Evolutionary conservation across 2,113 vertebrate species (phyloP).

Genomic region (Alligator mississippiensis): DNA sequence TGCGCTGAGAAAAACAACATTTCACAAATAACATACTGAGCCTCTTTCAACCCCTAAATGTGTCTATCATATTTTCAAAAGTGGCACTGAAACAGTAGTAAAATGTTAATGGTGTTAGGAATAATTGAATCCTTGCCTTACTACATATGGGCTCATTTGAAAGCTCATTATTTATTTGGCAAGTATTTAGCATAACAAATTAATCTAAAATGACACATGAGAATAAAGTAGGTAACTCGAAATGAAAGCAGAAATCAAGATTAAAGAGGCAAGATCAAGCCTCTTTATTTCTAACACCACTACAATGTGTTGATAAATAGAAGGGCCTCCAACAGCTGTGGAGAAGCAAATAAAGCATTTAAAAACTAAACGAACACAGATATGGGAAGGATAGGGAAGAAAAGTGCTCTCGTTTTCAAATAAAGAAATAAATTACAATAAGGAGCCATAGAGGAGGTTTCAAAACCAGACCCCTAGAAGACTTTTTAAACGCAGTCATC

Average conservation of each 20-base stretch:
- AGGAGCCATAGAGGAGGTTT: not conserved
- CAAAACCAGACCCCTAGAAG: not conserved
- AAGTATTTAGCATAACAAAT: conserved; percentile 61
- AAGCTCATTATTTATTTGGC: conserved; percentile 65
- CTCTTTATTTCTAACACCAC: not conserved
- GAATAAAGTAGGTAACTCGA: conserved; percentile 39
- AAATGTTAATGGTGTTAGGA: conserved; percentile 58
- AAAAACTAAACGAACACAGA: not conserved
- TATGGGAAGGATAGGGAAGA: not conserved
- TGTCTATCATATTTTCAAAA: conserved; percentile 29
- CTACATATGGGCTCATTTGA: conserved; percentile 37
- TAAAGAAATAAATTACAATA: not conserved
- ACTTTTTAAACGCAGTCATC: not conserved
- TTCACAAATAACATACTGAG: not conserved
- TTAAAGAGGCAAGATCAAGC: conserved; percentile 11
- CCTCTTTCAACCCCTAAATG: conserved; percentile 2
- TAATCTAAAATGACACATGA: conserved; percentile 40
- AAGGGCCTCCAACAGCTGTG: not conserved
- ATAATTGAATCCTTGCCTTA: conserved; percentile 56
- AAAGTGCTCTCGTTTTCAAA: not conserved
- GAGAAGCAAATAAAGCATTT: not conserved
- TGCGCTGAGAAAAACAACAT: not conserved
- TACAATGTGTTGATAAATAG: conserved; percentile 16
- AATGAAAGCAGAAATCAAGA: conserved; percentile 55
- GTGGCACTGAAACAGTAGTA: not conserved